A percentile compares a stretch with the other conserved stretches of the same genome.
Conservation (phyloP, 2,888 invertebrate genomes). For the Psylliodes chrysocephalus region DNA sequence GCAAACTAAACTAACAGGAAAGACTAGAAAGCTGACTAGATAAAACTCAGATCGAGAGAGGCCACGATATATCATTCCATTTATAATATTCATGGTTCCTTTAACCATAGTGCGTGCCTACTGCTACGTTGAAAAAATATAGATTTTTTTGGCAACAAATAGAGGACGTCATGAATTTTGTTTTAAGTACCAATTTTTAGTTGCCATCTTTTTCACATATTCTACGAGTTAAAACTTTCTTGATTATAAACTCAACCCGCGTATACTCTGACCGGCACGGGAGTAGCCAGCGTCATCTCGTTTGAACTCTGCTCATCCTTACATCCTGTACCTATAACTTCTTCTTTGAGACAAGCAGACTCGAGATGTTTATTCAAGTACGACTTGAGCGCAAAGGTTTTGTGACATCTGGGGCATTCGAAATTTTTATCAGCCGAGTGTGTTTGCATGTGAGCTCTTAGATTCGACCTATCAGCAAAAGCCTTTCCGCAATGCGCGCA, state of each 20-base stretch:
- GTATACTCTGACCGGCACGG: constrained; percentile 55
- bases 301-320: constrained; percentile 41
- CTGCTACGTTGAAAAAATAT: constrained; percentile 30
- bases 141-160: constrained; percentile 28
- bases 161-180: not conserved
- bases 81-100: constrained; percentile 21
- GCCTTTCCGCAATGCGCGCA: constrained; percentile 96
- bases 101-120: constrained; percentile 8
- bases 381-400: constrained; percentile 92
- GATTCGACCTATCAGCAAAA: constrained; percentile 92
- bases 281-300: constrained; percentile 44
- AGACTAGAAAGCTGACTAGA: constrained; percentile 55
- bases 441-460: constrained; percentile 94
- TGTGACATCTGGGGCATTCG: constrained; percentile 87
- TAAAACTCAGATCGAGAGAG: constrained; percentile 38
- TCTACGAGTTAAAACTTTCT: constrained; percentile 9
- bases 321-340: constrained; percentile 49
- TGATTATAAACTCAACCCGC: constrained; percentile 49
- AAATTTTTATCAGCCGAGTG: constrained; percentile 92
- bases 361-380: constrained; percentile 95
- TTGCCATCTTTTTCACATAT: not conserved
- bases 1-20: constrained; percentile 51
- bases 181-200: constrained; percentile 1
- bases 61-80: constrained; percentile 33
- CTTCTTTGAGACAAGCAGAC: constrained; percentile 84